A percentile compares a stretch with the other conserved stretches of the same genome.
phyloP scores from a whole-genome alignment of 2,113 vertebrate genomes.

The Eulacestoma nigropectus region DNA sequence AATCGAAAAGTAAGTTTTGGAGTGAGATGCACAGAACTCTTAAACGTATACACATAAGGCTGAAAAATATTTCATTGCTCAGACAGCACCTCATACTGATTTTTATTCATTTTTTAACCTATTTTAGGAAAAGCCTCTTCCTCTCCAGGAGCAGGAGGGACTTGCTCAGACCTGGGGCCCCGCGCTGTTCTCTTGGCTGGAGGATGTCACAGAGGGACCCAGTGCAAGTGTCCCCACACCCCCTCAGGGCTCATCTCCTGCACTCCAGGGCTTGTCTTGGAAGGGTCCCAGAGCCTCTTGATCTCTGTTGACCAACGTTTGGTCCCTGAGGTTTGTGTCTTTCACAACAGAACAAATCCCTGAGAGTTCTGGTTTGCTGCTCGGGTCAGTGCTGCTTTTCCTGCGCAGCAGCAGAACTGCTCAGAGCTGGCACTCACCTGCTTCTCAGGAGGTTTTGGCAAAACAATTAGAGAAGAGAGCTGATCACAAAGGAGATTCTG shows the following conservation, averaged over 20 bases:
- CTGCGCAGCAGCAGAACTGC: constrained; percentile 48
- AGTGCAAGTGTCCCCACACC: too few species aligned
- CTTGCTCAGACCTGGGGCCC: neutral
- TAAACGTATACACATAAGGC: neutral
- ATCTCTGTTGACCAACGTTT: neutral
- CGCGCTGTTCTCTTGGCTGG: neutral
- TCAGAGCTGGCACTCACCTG: constrained; percentile 35
- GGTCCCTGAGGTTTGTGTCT: neutral
- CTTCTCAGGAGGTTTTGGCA: constrained; percentile 41
- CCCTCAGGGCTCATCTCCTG: neutral
- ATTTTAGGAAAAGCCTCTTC: neutral
- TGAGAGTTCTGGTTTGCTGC: neutral
- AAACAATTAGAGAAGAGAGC: constrained; percentile 33
- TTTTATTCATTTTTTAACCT: neutral
- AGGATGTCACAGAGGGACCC: neutral
- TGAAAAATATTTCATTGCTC: neutral
- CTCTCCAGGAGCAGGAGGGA: neutral
- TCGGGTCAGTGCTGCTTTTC: neutral
- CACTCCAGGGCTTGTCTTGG: neutral
- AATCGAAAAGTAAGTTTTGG: neutral
- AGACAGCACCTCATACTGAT: neutral
- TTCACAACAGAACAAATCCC: neutral
- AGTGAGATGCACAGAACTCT: neutral
- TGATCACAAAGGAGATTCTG: constrained; percentile 17
- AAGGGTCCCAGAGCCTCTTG: neutral